Base-by-base conservation (phyloP, 2,113 vertebrate genomes). In the Ameiurus melas region DNA sequence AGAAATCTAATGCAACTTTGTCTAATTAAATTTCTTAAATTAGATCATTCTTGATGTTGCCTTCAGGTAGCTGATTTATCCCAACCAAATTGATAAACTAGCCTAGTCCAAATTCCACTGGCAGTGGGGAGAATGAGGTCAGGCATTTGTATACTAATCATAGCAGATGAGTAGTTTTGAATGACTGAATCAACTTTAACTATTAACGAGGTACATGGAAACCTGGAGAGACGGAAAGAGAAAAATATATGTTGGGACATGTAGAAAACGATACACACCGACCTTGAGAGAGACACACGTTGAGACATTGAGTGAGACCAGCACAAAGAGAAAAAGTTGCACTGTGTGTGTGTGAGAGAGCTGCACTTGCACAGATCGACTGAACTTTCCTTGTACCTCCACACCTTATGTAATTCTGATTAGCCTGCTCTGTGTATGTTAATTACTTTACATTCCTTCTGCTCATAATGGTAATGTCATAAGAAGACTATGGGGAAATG, bases 371-470 rank as follows among this genome's bases (percentile, higher is more conserved):
- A 30, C n/a, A 68, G 7, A 33, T 5, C 14, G 39, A 51, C 22
- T 12, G 7, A 33, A 57, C n/a, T 58, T 30, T 51, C 4, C 77
- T n/a, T 43, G 51, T 55, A 80, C 47, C 47, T 55, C 47, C 10
- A 62, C 14, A 30, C 36, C 58, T 86, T 81, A 68, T 81, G 47
- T 80, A 68, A 81, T 81, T 68, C n/a, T 53, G 77, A 77, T 51
- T 60, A 22, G 43, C n/a, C 27, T 27, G 47, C 43, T 55, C 36
- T 47, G 47, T 80, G 47, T 80, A 25, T 64, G 6, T 64, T 86
- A 66, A 80, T 66, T 51, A 36, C 77, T 68, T 36, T 55, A 17
- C 68, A 73, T 87, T 71, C 79, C 78, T 79, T 57, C n/a, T 57
- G 62, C 86, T 81, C 25, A 53, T 36, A 51, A 17, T 71, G 79